These are phyloP conservation scores for Nicator chloris DNA, from an alignment of 2,113 vertebrate species.

Conservation along the genomic window DNA sequence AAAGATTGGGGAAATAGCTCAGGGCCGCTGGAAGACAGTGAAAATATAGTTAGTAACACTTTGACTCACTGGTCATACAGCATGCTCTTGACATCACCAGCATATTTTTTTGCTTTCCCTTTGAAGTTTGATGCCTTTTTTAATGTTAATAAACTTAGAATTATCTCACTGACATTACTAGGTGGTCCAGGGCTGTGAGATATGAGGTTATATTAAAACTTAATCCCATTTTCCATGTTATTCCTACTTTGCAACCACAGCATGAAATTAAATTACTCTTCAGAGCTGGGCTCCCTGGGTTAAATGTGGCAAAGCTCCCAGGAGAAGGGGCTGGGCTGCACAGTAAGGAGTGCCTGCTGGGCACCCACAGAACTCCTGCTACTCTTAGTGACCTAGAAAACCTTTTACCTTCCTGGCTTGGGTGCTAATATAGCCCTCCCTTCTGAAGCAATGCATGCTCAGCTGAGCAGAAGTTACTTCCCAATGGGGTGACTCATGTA, in stretches of 20 bases:
- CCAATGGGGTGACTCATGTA: accelerated
- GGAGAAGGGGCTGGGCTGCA: neutral
- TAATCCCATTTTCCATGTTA: conserved; percentile 25
- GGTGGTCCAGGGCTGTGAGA: conserved; percentile 18
- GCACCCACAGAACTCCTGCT: neutral
- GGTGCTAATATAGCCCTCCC: neutral
- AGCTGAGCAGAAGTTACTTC: neutral
- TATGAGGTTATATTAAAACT: neutral
- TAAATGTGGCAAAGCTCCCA: neutral
- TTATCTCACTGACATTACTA: neutral
- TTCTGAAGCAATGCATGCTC: neutral
- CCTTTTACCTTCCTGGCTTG: neutral
- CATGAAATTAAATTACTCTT: conserved; percentile 5
- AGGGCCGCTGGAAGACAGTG: neutral
- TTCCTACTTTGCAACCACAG: conserved; percentile 24
- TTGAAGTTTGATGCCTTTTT: neutral
- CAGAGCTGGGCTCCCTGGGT: neutral
- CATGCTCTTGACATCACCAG: neutral
- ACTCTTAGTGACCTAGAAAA: neutral
- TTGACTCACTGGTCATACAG: neutral
- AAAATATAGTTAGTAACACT: neutral
- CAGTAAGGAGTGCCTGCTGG: neutral
- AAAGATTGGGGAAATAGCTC: neutral
- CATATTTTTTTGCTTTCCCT: neutral
- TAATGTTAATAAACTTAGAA: neutral